phyloP scores from a whole-genome alignment of 2,797 vertebrate genomes.

The Pachyuromys duprasi region DNA sequence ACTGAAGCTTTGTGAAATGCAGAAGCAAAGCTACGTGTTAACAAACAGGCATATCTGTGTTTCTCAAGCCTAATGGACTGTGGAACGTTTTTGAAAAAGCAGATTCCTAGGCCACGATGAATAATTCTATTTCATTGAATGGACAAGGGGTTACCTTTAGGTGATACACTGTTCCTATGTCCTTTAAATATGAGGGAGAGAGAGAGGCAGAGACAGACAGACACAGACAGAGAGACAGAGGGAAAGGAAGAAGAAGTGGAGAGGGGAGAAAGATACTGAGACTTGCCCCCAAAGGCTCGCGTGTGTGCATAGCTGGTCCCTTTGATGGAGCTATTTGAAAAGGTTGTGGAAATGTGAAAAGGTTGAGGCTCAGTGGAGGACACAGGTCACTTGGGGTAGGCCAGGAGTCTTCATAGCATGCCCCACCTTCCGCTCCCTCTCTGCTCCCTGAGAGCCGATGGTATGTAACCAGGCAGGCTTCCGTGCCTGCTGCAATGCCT shows the following conservation, averaged over 20 bases:
- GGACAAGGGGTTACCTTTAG: accelerated
- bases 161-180: neutral
- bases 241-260: neutral
- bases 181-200: neutral
- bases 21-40: neutral
- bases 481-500: neutral
- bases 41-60: neutral
- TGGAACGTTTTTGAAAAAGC: neutral
- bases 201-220: neutral
- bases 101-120: neutral
- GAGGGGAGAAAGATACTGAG: neutral
- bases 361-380: neutral
- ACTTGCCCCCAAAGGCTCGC: neutral
- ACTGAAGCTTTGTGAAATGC: neutral
- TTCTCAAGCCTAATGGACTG: neutral
- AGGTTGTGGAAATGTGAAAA: neutral
- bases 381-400: neutral
- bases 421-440: neutral
- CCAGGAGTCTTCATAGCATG: neutral
- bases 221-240: too few relatives aligned
- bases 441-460: neutral
- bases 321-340: neutral
- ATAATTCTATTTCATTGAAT: constrained; percentile 4
- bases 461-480: neutral
- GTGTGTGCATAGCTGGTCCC: neutral